Percentiles rank a stretch among this genome's conserved stretches.
Conservation (phyloP, 2,888 invertebrate genomes). For the Hypercompe scribonia region DNA sequence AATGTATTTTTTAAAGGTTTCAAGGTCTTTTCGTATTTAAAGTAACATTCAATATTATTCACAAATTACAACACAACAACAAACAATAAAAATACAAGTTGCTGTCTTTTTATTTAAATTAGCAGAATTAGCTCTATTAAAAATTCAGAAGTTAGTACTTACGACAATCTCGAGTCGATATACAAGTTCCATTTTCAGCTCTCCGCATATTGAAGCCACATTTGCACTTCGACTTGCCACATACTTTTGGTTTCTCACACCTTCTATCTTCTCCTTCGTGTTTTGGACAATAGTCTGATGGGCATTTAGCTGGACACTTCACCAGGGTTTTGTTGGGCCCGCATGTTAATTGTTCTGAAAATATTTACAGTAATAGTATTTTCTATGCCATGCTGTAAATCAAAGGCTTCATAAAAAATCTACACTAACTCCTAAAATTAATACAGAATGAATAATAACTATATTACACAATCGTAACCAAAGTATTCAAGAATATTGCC, state of each 20-base stretch:
- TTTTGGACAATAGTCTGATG: constrained; percentile 42
- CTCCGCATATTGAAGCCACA: constrained; percentile 13
- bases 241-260: constrained; percentile 1
- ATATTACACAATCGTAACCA: too few species aligned
- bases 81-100: too few species aligned
- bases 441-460: too few species aligned
- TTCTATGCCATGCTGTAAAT: too few species aligned
- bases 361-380: not conserved
- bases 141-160: not conserved
- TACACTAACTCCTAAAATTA: not conserved
- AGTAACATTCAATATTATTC: too few species aligned
- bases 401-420: not conserved
- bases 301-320: constrained; percentile 55
- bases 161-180: constrained; percentile 28
- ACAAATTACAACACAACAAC: too few species aligned
- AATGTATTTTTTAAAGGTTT: too few species aligned
- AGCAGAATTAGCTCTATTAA: not conserved
- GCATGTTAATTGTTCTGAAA: constrained; percentile 11
- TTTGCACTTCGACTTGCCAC: constrained; percentile 11
- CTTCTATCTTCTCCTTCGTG: constrained; percentile 8
- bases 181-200: constrained; percentile 22
- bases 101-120: too few species aligned
- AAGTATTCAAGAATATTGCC: too few species aligned
- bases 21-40: too few species aligned
- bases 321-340: constrained; percentile 47